Conservation (phyloP, 2,113 vertebrate genomes). For the Peucedramus taeniatus region DNA sequence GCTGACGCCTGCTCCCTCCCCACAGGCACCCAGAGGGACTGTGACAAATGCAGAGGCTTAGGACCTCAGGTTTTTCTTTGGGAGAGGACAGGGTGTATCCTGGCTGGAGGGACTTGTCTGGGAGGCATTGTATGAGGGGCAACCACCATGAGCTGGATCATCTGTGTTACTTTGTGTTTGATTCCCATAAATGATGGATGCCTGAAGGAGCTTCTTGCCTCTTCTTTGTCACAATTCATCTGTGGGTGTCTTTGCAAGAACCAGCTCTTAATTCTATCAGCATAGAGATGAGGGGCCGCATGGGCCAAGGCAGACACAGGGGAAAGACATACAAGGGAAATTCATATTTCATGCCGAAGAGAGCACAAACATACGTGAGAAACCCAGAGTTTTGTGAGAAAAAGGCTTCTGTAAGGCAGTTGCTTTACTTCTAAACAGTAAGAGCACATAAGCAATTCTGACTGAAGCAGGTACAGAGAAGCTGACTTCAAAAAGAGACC, state of each 20-base stretch:
- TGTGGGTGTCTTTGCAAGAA: neutral
- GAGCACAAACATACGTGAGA: neutral
- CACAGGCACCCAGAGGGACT: fast-evolving
- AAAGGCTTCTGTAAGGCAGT: neutral
- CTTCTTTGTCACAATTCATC: neutral
- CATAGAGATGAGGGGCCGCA: neutral
- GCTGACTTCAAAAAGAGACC: neutral
- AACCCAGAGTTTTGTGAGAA: neutral
- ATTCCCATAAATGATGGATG: neutral
- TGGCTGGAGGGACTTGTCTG: fast-evolving
- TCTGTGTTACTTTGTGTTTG: neutral
- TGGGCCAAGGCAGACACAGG: neutral
- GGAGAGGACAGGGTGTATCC: neutral
- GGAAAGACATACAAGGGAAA: neutral
- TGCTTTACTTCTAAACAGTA: neutral
- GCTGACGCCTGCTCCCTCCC: neutral
- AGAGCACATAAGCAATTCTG: neutral
- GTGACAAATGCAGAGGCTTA: fast-evolving
- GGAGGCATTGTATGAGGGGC: too few relatives aligned
- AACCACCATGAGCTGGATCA: neutral
- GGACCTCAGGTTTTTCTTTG: neutral
- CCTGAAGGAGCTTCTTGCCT: neutral
- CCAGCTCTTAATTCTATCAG: neutral
- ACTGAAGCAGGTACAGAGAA: neutral
- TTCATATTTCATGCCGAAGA: neutral